Evolutionary conservation across 2,888 invertebrate species (phyloP).

Genomic region (Pyralis farinalis): DNA sequence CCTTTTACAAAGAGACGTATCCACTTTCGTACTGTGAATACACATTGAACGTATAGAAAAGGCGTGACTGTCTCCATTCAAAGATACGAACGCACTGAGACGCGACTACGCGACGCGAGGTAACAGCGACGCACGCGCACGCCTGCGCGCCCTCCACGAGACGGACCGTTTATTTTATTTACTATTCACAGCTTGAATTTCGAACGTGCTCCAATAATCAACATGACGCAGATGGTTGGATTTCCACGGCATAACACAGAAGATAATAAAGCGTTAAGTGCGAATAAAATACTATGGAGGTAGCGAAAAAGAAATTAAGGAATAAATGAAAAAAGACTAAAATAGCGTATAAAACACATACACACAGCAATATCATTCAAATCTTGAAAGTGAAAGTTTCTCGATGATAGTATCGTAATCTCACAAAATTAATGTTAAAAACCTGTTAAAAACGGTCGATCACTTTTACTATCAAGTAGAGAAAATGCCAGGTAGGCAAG

Average conservation of each 20-base stretch:
- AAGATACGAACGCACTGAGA: conserved; percentile 64
- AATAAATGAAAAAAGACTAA: too few species aligned
- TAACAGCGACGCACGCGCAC: conserved; percentile 59
- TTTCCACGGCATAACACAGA: conserved; percentile 34
- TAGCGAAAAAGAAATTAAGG: conserved; percentile 12
- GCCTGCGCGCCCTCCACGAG: conserved; percentile 52
- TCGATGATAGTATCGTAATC: conserved; percentile 26
- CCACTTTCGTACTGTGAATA: conserved; percentile 34
- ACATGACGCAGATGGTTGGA: conserved; percentile 48
- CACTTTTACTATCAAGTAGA: conserved; percentile 39
- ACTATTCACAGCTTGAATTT: conserved; percentile 73
- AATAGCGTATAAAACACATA: neutral
- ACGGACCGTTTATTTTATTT: conserved; percentile 75
- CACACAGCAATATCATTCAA: conserved; percentile 11
- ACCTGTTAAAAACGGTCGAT: conserved; percentile 47
- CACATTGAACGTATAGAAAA: conserved; percentile 35
- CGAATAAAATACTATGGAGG: conserved; percentile 21
- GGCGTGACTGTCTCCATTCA: conserved; percentile 69
- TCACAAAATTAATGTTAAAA: conserved; percentile 34
- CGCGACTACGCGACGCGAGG: conserved; percentile 22
- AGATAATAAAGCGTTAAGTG: conserved; percentile 24
- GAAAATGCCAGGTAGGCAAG: conserved; percentile 37
- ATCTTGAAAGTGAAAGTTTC: conserved; percentile 58
- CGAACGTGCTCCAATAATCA: conserved; percentile 70
- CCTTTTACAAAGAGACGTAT: conserved; percentile 34